Percentiles rank a stretch among this genome's conserved stretches.
Evolutionary conservation across 1,140 invertebrate species (phyloP).

Genomic region (Lasioglossum baleicum): DNA sequence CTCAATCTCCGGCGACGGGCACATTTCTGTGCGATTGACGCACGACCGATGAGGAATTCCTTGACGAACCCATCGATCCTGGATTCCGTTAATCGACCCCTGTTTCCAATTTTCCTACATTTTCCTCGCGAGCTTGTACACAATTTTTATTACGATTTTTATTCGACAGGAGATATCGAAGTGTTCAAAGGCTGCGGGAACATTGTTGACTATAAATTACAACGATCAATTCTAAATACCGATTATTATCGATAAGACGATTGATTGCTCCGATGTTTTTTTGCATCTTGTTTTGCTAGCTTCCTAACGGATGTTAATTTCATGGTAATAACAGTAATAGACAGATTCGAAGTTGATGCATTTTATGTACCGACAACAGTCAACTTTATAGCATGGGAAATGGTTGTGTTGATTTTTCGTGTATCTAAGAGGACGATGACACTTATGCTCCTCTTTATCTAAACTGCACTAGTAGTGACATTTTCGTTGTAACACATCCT

Average conservation of each 20-base stretch:
- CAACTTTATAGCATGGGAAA: not conserved
- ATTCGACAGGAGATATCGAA: not conserved
- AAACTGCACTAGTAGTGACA: not conserved
- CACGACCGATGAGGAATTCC: constrained; percentile 22
- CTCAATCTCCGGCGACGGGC: constrained; percentile 59
- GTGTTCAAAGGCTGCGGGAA: not conserved
- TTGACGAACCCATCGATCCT: constrained; percentile 35
- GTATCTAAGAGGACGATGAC: not conserved
- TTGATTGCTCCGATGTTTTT: not conserved
- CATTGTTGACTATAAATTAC: not conserved
- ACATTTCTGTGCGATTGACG: constrained; percentile 30
- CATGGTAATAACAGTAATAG: no score
- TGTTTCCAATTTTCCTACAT: not conserved
- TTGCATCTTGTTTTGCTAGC: no score
- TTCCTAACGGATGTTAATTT: no score
- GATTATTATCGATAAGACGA: not conserved
- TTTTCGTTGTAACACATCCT: not conserved
- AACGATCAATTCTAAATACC: not conserved
- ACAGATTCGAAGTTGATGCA: no score
- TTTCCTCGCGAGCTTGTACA: not conserved
- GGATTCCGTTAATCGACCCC: constrained; percentile 6
- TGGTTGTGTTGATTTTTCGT: not conserved
- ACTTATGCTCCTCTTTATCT: not conserved
- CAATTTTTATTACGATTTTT: not conserved
- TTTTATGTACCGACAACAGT: not conserved